Evolutionary conservation across 2,888 invertebrate species (phyloP).

Genomic region (Nomada hirtipes): DNA sequence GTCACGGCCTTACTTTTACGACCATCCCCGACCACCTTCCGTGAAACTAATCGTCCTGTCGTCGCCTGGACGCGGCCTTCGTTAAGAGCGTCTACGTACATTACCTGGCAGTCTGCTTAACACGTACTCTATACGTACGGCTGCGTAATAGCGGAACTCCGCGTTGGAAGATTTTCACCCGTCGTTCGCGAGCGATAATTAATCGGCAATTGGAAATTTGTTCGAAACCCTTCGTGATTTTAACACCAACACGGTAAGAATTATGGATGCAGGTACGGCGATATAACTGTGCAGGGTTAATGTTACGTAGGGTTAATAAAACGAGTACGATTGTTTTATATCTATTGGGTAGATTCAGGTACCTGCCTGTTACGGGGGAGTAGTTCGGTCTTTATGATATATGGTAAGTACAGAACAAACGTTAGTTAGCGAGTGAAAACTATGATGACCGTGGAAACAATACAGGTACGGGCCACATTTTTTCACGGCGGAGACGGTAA

Average conservation of each 20-base stretch:
- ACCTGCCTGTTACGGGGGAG: too few relatives aligned
- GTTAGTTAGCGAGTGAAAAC: not conserved
- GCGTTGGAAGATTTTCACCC: not conserved
- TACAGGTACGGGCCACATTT: slow-evolving; percentile 24
- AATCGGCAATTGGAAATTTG: too few relatives aligned
- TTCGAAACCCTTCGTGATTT: too few relatives aligned
- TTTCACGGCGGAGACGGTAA: slow-evolving; percentile 37
- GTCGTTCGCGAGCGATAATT: not conserved
- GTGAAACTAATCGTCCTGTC: slow-evolving; percentile 74
- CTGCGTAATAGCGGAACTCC: not conserved
- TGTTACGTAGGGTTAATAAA: too few relatives aligned
- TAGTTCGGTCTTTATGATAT: not conserved
- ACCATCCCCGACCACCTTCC: slow-evolving; percentile 65
- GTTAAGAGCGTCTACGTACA: slow-evolving; percentile 35
- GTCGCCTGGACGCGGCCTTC: slow-evolving; percentile 65
- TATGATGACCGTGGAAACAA: slow-evolving; percentile 18
- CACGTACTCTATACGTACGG: not conserved
- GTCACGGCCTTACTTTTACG: slow-evolving; percentile 59
- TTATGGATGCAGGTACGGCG: too few relatives aligned
- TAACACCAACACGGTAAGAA: too few relatives aligned
- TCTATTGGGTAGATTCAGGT: too few relatives aligned
- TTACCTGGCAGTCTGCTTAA: too few relatives aligned
- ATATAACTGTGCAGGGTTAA: too few relatives aligned
- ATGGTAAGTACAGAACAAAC: not conserved
- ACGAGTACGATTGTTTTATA: too few relatives aligned